Evolutionary conservation across 2,888 invertebrate species (phyloP).

Genomic region (Conistra vaccinii): DNA sequence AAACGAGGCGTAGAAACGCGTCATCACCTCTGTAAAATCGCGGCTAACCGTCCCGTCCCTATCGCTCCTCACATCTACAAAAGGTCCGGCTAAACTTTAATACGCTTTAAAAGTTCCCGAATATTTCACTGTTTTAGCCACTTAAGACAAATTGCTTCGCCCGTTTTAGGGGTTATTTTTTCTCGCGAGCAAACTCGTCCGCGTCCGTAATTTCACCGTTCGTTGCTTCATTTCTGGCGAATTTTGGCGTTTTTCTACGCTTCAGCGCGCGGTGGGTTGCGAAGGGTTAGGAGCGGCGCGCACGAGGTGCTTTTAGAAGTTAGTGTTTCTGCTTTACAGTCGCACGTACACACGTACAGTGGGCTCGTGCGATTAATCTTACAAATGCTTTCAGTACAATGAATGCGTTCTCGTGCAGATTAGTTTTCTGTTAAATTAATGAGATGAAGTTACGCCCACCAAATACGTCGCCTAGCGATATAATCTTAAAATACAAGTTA

Average conservation of each 20-base stretch:
- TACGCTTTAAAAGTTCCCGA: conserved; percentile 84
- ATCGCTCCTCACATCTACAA: conserved; percentile 76
- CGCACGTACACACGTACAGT: conserved; percentile 23
- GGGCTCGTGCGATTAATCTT: conserved; percentile 30
- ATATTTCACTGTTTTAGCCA: conserved; percentile 87
- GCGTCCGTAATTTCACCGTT: conserved; percentile 82
- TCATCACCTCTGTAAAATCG: conserved; percentile 74
- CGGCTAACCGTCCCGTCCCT: conserved; percentile 70
- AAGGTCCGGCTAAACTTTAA: conserved; percentile 81
- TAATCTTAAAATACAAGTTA: conserved; percentile 21
- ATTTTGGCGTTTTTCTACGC: conserved; percentile 67
- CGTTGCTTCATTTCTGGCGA: conserved; percentile 73
- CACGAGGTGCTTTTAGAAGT: conserved; percentile 44
- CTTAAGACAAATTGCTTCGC: conserved; percentile 86
- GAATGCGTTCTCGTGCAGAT: conserved; percentile 43
- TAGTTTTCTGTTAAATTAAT: conserved; percentile 48
- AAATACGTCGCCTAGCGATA: conserved; percentile 2
- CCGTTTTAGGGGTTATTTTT: conserved; percentile 78
- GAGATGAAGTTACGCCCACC: conserved; percentile 28
- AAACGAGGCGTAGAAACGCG: conserved; percentile 75
- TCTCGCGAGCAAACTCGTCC: conserved; percentile 64
- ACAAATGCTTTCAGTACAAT: conserved; percentile 55
- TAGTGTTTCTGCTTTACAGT: conserved; percentile 29
- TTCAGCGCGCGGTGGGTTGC: conserved; percentile 54
- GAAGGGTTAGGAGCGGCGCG: conserved; percentile 55